Base-by-base conservation (phyloP, 2,113 vertebrate species). In the Globicephala melas region DNA sequence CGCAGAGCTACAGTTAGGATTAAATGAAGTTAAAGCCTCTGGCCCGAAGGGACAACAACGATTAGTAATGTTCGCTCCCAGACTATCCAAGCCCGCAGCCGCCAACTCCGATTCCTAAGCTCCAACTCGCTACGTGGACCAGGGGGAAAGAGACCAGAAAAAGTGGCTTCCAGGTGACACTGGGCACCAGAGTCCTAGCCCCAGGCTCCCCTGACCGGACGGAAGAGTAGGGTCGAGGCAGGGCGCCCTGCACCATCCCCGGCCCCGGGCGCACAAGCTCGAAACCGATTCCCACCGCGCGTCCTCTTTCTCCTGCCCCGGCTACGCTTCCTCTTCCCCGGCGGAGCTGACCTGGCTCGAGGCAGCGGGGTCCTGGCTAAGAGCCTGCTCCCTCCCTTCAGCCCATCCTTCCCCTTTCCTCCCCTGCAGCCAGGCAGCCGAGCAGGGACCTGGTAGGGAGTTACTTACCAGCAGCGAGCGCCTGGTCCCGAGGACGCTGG, bases 401-500 rank as follows among this genome's bases (percentile, higher is more conserved):
- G 21, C 62, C 15, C 67, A 33, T 6, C 80, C 74, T 13, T 53
- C 62, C 76, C 84, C 31, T 21, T 80, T 89, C 47, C 55, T 25
- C 12, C 36, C 58, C 33, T 20, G 8, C 20, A 67, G 70, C 73
- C 5, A 12, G 44, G 44, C 0, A 0, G 33, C 68, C 3, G 2
- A 6, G 38, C 0, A 0, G 25, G 50, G 79, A 9, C 55, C 84
- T 1, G 3, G 38, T 58, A 83, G 50, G 41, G 82, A 4, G 6
- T 18, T 55, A 94, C 25, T 41, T 96, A 97, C 97, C 96, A 14
- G 41, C 41, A 50, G 55, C 92, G 21, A 91, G 83, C 0, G 7
- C 10, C 71, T 3, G 91, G 47, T 80, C 0, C 17, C 4, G 6
- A 81, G 20, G 0, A 73, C 70, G 73, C 89, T 0, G 13, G 92